A percentile compares a stretch with the other conserved stretches of the same genome.
Conservation (phyloP, 2,113 vertebrate genomes). For the Phoxinus phoxinus region DNA sequence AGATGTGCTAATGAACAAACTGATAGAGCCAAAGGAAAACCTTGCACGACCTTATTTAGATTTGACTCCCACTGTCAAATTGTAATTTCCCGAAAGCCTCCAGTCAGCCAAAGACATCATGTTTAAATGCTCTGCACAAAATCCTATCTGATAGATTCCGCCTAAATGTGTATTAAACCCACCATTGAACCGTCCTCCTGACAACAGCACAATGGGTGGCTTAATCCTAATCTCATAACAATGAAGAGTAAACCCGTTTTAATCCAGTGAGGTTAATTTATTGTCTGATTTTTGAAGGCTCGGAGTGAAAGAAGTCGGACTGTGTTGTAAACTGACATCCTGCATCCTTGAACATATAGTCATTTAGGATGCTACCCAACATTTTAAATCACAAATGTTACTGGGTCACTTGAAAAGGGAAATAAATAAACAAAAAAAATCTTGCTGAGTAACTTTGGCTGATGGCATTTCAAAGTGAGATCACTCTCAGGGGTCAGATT, state of each 20-base stretch:
- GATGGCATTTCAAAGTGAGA: not conserved
- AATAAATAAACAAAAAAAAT: not conserved
- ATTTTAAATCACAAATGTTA: not conserved
- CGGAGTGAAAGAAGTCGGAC: not conserved
- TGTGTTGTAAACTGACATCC: slow-evolving; percentile 3
- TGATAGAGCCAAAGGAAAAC: not conserved
- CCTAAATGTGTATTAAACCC: slow-evolving; percentile 37
- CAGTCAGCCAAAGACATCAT: slow-evolving; percentile 24
- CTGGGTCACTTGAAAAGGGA: not conserved
- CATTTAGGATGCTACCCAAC: not conserved
- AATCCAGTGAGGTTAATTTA: slow-evolving; percentile 41
- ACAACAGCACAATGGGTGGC: slow-evolving; percentile 3
- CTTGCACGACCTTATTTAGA: not conserved
- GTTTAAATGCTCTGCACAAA: slow-evolving; percentile 10
- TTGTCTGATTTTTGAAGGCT: slow-evolving; percentile 25
- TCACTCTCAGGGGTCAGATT: not conserved
- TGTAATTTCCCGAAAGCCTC: slow-evolving; percentile 16
- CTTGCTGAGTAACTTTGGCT: not conserved
- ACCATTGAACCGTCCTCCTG: slow-evolving; percentile 25
- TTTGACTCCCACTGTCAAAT: not conserved
- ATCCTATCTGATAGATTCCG: slow-evolving; percentile 30
- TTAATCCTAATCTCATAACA: slow-evolving; percentile 42
- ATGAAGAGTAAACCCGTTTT: slow-evolving; percentile 13
- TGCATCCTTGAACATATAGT: not conserved
- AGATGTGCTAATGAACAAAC: not conserved